Percentiles rank a stretch among this genome's conserved stretches.
These are phyloP conservation scores for Rhabditoides inermis DNA, from an alignment of 2,888 invertebrate species.

Conservation along the genomic window DNA sequence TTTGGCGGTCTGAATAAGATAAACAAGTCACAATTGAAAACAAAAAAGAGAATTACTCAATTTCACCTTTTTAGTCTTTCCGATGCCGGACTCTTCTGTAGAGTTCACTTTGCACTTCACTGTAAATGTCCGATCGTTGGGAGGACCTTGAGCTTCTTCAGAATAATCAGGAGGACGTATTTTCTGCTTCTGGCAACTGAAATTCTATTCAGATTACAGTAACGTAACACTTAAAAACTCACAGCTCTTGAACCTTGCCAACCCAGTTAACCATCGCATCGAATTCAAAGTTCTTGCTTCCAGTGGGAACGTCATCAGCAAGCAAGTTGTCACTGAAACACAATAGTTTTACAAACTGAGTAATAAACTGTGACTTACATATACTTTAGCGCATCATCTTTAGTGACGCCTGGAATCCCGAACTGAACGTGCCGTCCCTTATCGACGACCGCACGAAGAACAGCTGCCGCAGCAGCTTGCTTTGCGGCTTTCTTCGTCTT, in stretches of 20 bases:
- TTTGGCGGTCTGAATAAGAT: too few species aligned
- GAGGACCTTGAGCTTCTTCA: slow-evolving; percentile 72
- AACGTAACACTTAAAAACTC: background rate
- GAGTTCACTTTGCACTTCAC: too few species aligned
- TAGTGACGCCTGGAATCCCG: slow-evolving; percentile 16
- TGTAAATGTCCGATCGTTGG: slow-evolving; percentile 86
- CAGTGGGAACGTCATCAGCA: slow-evolving; percentile 1
- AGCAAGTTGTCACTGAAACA: background rate
- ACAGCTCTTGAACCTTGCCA: slow-evolving; percentile 74
- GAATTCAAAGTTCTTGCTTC: background rate
- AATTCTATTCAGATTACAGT: background rate
- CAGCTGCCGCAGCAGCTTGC: slow-evolving; percentile 18
- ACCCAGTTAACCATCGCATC: slow-evolving; percentile 68
- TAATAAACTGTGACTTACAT: slow-evolving; percentile 11
- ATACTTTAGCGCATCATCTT: slow-evolving; percentile 17
- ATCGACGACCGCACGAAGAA: slow-evolving; percentile 10
- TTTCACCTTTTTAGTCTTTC: too few species aligned
- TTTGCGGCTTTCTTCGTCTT: slow-evolving; percentile 21
- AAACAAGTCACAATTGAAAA: too few species aligned
- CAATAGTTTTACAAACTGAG: background rate
- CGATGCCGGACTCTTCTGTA: too few species aligned
- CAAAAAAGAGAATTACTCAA: too few species aligned
- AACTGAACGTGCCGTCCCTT: slow-evolving; percentile 13
- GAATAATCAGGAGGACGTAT: slow-evolving; percentile 81
- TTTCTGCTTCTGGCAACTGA: slow-evolving; percentile 71